These are phyloP conservation scores for Ichneumoninae sp. DNA, from an alignment of 2,888 invertebrate species.

Conservation along the genomic window DNA sequence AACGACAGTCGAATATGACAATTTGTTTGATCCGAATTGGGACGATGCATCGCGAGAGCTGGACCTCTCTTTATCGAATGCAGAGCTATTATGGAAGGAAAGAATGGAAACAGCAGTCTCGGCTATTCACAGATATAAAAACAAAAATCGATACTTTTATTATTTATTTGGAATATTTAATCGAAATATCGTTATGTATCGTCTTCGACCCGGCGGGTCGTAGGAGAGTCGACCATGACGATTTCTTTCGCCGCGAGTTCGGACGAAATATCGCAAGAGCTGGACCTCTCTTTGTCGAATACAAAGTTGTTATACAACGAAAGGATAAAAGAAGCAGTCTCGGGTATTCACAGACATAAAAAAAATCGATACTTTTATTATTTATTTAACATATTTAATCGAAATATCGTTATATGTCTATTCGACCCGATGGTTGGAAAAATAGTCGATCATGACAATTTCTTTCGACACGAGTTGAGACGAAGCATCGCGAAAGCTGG, in stretches of 20 bases:
- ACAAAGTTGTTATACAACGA: constrained; percentile 22
- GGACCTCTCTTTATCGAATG: constrained; percentile 53
- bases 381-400: constrained; percentile 46
- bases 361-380: neutral
- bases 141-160: neutral
- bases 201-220: constrained; percentile 5
- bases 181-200: constrained; percentile 62
- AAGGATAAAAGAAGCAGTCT: no score
- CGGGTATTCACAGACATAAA: no score
- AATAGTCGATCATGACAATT: constrained; percentile 38
- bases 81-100: constrained; percentile 19
- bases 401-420: constrained; percentile 61
- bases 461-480: constrained; percentile 61
- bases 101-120: no score
- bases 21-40: constrained; percentile 63
- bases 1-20: constrained; percentile 29
- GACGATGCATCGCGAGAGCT: constrained; percentile 47
- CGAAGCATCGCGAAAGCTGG: constrained; percentile 41
- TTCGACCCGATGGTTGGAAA: neutral
- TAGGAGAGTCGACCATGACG: constrained; percentile 24
- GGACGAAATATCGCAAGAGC: constrained; percentile 44
- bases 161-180: constrained; percentile 33
- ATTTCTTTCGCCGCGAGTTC: constrained; percentile 63
- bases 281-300: constrained; percentile 48
- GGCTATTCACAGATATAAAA: no score